These are phyloP conservation scores for Adelognathus sp. DNA, from an alignment of 2,888 invertebrate species.

Conservation along the genomic window DNA sequence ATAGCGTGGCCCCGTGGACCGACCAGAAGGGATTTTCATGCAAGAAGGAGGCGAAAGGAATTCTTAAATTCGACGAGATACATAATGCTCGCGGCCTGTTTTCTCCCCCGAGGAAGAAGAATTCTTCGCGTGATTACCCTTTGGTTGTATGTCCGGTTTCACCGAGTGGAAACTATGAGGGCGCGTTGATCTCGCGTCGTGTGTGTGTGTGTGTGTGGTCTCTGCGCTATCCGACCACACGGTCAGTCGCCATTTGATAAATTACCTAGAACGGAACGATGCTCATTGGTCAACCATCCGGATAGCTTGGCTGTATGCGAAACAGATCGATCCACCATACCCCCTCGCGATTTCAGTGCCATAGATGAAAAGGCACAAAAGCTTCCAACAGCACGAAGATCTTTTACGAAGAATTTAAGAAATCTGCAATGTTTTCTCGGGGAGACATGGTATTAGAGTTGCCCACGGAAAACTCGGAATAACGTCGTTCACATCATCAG, in stretches of 20 bases:
- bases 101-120: neutral
- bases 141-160: neutral
- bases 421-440: slow-evolving; percentile 12
- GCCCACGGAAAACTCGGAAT: neutral
- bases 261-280: neutral
- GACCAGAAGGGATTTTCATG: neutral
- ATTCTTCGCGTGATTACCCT: neutral
- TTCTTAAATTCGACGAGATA: slow-evolving; percentile 2
- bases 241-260: slow-evolving; percentile 19
- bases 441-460: neutral
- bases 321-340: neutral
- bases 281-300: slow-evolving; percentile 3
- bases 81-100: neutral
- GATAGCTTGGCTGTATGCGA: neutral
- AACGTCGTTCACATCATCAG: neutral
- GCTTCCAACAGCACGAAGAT: neutral
- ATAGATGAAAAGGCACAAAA: neutral
- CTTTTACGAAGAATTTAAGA: neutral
- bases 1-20: neutral
- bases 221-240: neutral
- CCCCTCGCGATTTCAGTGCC: neutral
- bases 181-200: neutral
- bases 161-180: slow-evolving; percentile 7
- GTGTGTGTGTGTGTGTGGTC: neutral
- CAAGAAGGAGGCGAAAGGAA: neutral